These are phyloP conservation scores for Penaeus vannamei DNA, from an alignment of 1,140 invertebrate genomes.

Conservation along the genomic window DNA sequence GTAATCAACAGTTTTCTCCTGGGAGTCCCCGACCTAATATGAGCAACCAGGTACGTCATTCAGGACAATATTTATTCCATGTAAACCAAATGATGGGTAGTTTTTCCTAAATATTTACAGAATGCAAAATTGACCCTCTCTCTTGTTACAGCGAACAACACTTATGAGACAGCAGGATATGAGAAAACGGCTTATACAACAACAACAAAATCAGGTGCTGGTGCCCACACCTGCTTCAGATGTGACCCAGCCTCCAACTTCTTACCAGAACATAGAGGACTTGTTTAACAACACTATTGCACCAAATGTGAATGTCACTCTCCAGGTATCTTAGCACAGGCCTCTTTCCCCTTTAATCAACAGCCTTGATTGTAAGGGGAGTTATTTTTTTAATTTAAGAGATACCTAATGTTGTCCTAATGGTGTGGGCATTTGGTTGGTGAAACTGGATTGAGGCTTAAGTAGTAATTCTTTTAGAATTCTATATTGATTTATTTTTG, in stretches of 20 bases:
- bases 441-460: slow-evolving; percentile 49
- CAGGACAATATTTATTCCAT: neutral
- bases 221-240: slow-evolving; percentile 60
- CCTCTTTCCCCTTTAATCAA: slow-evolving; percentile 55
- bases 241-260: slow-evolving; percentile 47
- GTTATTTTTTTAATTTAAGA: slow-evolving; percentile 21
- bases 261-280: slow-evolving; percentile 65
- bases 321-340: slow-evolving; percentile 58
- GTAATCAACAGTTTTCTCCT: slow-evolving; percentile 39
- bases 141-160: neutral
- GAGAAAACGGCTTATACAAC: slow-evolving; percentile 52
- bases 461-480: neutral
- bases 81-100: no score
- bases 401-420: neutral
- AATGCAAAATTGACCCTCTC: no score
- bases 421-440: slow-evolving; percentile 46
- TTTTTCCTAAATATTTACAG: no score
- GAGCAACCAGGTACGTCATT: slow-evolving; percentile 37
- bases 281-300: slow-evolving; percentile 64
- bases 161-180: slow-evolving; percentile 48
- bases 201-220: slow-evolving; percentile 65
- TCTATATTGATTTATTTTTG: neutral
- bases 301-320: slow-evolving; percentile 66
- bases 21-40: slow-evolving; percentile 48
- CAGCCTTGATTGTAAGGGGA: slow-evolving; percentile 44